Base-by-base conservation (phyloP, 1,140 invertebrate species). In the Centruroides sculpturatus region DNA sequence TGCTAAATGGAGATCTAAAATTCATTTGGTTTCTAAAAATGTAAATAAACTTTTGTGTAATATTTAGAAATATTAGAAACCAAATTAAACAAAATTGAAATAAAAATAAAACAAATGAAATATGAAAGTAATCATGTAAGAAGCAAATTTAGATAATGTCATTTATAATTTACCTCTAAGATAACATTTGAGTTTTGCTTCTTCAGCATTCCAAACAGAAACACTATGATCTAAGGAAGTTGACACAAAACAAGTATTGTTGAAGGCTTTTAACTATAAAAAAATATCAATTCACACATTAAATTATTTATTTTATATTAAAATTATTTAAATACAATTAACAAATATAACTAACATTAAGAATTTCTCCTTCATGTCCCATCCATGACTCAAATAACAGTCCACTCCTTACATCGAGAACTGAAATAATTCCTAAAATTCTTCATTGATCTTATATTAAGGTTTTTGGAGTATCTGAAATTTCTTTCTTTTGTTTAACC, bases 181-280 rank as follows among this genome's bases (percentile, higher is more conserved):
- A 65, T 87, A 81, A 72, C 84, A 89, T 64, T 85, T 83, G 5
- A 92, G 78, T 74, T 87, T 89, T 34, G 86, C 87, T 71, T 94
- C 91, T 59, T 80, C 75, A 23, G 79, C 69, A 73, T 83, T 85
- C 91, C 92, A 98, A 3, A 93, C 82, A 56, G 85, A 85, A 41
- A 94, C 82, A 36, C 84, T 85, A 71, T 93, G 89, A 74, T 98
- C 93, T 64, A 95, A 76, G 6, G 92, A 89, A 7, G 90, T 92
- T 62, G 88, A 93, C 3, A 96, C 79, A 61, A 96, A 77, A 36
- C 82, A 82, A 49, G 83, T 82, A 68, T 90, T 86, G 72, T 84
- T 85, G 35, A 84, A 80, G 0, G 84, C 83, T 9, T 75, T 66
- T 7, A 63, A 47, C 62, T 65, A 47, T 10, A 55, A 58, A 7